phyloP scores from a whole-genome alignment of 2,888 invertebrate species.

The Myopa tessellatipennis region DNA sequence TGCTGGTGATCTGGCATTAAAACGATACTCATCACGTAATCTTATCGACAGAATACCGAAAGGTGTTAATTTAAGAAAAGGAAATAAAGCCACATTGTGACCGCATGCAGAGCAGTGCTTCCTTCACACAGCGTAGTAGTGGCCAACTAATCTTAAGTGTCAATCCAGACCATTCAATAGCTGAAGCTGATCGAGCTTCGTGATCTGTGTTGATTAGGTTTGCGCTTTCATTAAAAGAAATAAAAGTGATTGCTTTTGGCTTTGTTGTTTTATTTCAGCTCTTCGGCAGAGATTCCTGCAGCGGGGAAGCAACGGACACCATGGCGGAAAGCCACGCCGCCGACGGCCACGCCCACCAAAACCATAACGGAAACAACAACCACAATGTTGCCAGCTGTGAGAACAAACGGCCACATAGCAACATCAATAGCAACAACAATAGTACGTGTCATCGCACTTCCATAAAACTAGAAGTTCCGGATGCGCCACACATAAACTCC shows the following conservation, averaged over 20 bases:
- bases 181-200: background rate
- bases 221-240: background rate
- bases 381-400: slow-evolving; percentile 23
- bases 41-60: background rate
- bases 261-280: background rate
- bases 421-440: slow-evolving; percentile 14
- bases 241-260: background rate
- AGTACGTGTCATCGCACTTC: slow-evolving; percentile 25
- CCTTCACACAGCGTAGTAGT: too few species aligned
- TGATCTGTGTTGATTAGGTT: slow-evolving; percentile 1
- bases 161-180: too few species aligned
- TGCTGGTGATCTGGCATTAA: background rate
- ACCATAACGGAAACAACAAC: slow-evolving; percentile 25
- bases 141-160: background rate
- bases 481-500: slow-evolving; percentile 44
- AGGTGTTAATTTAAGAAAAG: background rate
- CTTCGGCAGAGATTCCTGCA: background rate
- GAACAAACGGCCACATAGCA: slow-evolving; percentile 13
- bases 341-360: background rate
- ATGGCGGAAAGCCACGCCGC: background rate
- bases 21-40: background rate
- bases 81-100: background rate
- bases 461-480: slow-evolving; percentile 46
- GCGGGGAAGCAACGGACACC: slow-evolving; percentile 10
- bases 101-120: too few species aligned